Percentiles rank a stretch among this genome's conserved stretches.
Evolutionary conservation across 2,888 invertebrate genomes (phyloP).

Genomic region (Nemapogon koenigi): DNA sequence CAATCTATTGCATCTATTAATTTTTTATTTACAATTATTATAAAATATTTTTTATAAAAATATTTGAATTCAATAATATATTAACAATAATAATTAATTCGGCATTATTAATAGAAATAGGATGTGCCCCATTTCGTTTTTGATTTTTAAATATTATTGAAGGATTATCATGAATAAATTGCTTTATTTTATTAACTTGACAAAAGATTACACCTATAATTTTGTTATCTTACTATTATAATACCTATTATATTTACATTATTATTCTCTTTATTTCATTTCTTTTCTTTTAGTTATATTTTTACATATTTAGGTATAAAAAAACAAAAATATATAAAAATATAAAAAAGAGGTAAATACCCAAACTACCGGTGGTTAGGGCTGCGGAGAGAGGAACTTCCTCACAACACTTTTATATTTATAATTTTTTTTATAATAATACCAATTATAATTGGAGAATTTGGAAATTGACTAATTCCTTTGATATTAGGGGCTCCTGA

Average conservation of each 20-base stretch:
- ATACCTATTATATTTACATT: slow-evolving; percentile 41
- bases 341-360: too few relatives aligned
- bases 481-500: slow-evolving; percentile 79
- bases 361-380: too few relatives aligned
- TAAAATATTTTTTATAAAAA: slow-evolving; percentile 37
- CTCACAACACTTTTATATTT: too few relatives aligned
- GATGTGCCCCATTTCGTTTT: slow-evolving; percentile 64
- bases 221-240: slow-evolving; percentile 51
- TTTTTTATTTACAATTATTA: slow-evolving; percentile 53
- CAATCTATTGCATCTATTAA: slow-evolving; percentile 66
- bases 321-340: too few relatives aligned
- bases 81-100: slow-evolving; percentile 38
- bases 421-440: slow-evolving; percentile 84
- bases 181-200: slow-evolving; percentile 64
- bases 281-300: too few relatives aligned
- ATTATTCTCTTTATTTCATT: slow-evolving; percentile 51
- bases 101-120: slow-evolving; percentile 61
- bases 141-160: slow-evolving; percentile 67
- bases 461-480: slow-evolving; percentile 83
- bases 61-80: slow-evolving; percentile 31
- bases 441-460: slow-evolving; percentile 80
- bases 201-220: slow-evolving; percentile 71
- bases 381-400: too few relatives aligned
- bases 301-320: too few relatives aligned
- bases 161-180: slow-evolving; percentile 63